These are phyloP conservation scores for Plodia interpunctella DNA, from an alignment of 1,140 invertebrate genomes.

Conservation along the genomic window DNA sequence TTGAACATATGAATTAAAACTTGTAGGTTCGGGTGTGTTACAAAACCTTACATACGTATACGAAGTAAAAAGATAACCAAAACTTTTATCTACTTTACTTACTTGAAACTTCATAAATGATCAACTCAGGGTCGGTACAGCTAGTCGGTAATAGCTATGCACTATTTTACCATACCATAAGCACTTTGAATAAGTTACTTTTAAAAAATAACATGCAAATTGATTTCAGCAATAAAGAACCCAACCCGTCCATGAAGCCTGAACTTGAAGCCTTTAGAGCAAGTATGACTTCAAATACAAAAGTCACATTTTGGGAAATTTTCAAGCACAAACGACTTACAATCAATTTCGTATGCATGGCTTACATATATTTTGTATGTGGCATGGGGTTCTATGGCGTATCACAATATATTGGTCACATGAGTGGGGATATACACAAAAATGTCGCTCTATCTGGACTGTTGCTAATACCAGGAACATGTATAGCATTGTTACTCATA, in stretches of 20 bases:
- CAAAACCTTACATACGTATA: no score
- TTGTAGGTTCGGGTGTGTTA: no score
- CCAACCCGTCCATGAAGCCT: conserved; percentile 28
- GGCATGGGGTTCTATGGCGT: conserved; percentile 86
- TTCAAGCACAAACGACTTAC: conserved; percentile 42
- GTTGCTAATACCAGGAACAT: conserved; percentile 80
- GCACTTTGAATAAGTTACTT: no score
- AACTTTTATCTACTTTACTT: no score
- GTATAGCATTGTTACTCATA: conserved; percentile 80
- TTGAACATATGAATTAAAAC: no score
- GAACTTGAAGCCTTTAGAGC: conserved; percentile 42
- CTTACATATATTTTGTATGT: conserved; percentile 82
- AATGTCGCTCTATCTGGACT: conserved; percentile 83
- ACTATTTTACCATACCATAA: no score
- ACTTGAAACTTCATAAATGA: no score
- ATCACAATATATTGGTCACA: conserved; percentile 83
- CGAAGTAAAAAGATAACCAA: no score
- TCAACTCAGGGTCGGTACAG: no score
- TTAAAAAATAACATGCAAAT: neutral
- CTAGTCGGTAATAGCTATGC: no score
- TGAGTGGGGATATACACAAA: conserved; percentile 83
- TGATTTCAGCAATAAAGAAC: conserved; percentile 31
- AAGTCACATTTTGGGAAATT: conserved; percentile 45
- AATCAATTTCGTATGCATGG: conserved; percentile 73
- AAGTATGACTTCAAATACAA: conserved; percentile 15